These are phyloP conservation scores for Polydrusus tereticollis DNA, from an alignment of 2,888 invertebrate species.

Conservation along the genomic window DNA sequence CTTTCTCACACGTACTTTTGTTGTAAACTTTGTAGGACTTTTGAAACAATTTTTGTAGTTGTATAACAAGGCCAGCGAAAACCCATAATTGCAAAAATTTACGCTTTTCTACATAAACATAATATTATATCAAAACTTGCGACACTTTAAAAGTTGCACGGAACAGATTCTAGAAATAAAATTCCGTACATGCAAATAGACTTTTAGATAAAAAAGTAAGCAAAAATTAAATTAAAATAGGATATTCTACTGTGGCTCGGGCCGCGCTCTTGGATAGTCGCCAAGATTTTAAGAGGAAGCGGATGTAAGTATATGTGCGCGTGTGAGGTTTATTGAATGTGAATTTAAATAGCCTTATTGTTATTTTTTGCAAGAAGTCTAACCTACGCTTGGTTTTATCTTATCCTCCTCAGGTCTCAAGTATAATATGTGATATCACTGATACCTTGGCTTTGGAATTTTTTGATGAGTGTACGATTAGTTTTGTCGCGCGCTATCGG, in stretches of 20 bases:
- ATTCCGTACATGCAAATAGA: neutral
- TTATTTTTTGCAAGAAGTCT: neutral
- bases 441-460: no score
- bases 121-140: neutral
- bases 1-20: no score
- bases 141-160: neutral
- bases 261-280: constrained; percentile 8
- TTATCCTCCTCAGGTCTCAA: neutral
- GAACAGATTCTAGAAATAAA: neutral
- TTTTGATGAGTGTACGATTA: no score
- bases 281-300: constrained; percentile 28
- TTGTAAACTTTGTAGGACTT: no score
- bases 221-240: constrained; percentile 12
- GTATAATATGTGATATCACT: no score
- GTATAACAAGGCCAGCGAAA: neutral
- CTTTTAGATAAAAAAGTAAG: neutral
- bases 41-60: no score
- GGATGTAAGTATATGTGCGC: constrained; percentile 18
- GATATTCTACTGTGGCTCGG: neutral
- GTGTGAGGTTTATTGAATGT: constrained; percentile 1
- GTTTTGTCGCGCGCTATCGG: no score
- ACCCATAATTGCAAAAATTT: neutral
- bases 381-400: neutral
- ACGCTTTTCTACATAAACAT: neutral
- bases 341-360: constrained; percentile 13